Evolutionary conservation across 2,888 invertebrate genomes (phyloP), one percentile per base, ranked within the genome.

Genomic region (Trichogramma dendrolimi): DNA sequence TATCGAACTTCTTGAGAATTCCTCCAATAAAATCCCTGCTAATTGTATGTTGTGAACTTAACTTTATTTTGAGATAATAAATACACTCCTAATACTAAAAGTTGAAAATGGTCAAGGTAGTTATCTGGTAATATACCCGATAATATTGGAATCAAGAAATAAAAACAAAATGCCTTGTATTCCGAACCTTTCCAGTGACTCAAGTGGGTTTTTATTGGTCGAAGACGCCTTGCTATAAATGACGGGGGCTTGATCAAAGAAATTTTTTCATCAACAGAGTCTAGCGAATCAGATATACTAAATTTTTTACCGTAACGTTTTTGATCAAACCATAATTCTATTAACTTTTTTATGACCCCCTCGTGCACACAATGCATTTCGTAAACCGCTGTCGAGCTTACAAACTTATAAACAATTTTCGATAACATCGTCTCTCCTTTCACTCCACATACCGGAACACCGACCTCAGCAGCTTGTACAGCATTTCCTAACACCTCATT

Each of bases 361-460:
- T 51, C 51, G n/a, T 38, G 39, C 8, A 51, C 39, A n/a, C 40
- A 39, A 42, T 65, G 67, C 65, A 67, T 67, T 2, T 54, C 42
- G 40, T 65, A 63, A 38, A 50, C 40, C 8, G 55, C n/a, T 27
- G 66, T 64, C 46, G 62, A 58, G 14, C 27, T 14, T 27, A 67
- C 8, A 61, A 48, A 51, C 27, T 57, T 49, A 49, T 42, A 39
- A 55, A 46, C 46, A 4, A 55, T 55, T 11, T 51, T 55, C n/a
- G 64, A 62, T 40, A 67, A 14, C 40, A 66, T 61, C n/a, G 57
- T 57, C 41, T 52, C 52, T 38, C 64, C 65, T 59, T 67, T 67
- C 10, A 67, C 64, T 48, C 64, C 59, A n/a, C 54, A 55, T 14
- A 14, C 14, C 14, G 14, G 14, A 14, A 14, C 14, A 14, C 14